A percentile compares a stretch with the other conserved stretches of the same genome.
phyloP scores from a whole-genome alignment of 2,888 invertebrate genomes.

The Hirtodrosophila alboralis region DNA sequence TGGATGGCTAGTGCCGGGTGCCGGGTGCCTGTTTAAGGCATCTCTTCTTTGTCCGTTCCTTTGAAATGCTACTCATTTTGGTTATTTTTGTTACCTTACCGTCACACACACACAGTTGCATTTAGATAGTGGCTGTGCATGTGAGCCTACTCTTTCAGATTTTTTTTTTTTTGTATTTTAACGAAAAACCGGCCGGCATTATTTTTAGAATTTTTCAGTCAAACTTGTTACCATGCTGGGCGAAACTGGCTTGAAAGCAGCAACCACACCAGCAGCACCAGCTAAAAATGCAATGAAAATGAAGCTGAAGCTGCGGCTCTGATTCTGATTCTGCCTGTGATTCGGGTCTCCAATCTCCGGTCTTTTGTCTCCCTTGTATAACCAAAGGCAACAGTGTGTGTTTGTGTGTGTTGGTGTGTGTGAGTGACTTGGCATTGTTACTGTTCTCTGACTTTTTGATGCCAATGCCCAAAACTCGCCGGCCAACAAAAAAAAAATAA shows the following conservation, averaged over 20 bases:
- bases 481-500: slow-evolving; percentile 45
- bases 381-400: slow-evolving; percentile 45
- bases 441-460: slow-evolving; percentile 73
- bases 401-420: slow-evolving; percentile 35
- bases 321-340: slow-evolving; percentile 38
- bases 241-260: slow-evolving; percentile 69
- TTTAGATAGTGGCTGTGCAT: slow-evolving; percentile 47
- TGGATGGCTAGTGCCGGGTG: slow-evolving; percentile 22
- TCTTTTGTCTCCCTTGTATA: slow-evolving; percentile 56
- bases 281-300: slow-evolving; percentile 74
- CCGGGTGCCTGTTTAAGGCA: slow-evolving; percentile 36
- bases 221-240: slow-evolving; percentile 83
- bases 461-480: slow-evolving; percentile 73
- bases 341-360: slow-evolving; percentile 34
- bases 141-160: slow-evolving; percentile 53
- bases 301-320: slow-evolving; percentile 51
- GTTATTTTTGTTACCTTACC: slow-evolving; percentile 61
- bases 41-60: slow-evolving; percentile 60
- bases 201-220: slow-evolving; percentile 81
- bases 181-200: slow-evolving; percentile 80
- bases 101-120: slow-evolving; percentile 31
- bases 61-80: slow-evolving; percentile 70
- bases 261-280: slow-evolving; percentile 42
- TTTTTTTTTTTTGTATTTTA: slow-evolving; percentile 55
- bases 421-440: slow-evolving; percentile 68